Conservation (phyloP, 2,888 invertebrate species). For the Dendrolimus pini region DNA sequence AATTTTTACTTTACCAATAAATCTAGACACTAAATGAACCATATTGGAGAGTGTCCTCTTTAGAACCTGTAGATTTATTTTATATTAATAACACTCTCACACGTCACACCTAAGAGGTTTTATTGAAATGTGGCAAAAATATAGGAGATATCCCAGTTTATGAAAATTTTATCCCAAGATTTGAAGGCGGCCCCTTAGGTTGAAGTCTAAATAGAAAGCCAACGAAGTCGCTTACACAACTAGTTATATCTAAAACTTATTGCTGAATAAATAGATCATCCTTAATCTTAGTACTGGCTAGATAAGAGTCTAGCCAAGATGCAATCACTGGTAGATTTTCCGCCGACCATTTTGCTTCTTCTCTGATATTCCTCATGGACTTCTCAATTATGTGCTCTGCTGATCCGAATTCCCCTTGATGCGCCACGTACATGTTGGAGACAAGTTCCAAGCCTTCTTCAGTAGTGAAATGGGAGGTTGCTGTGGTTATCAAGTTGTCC, state of each 20-base stretch:
- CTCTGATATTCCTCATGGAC: constrained; percentile 83
- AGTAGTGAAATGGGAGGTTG: constrained; percentile 85
- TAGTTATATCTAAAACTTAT: constrained; percentile 4
- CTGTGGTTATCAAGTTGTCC: constrained; percentile 85
- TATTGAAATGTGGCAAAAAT: too few relatives aligned
- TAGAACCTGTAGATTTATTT: too few relatives aligned
- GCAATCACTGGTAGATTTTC: constrained; percentile 85
- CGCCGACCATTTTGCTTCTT: constrained; percentile 86
- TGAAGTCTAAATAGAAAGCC: too few relatives aligned
- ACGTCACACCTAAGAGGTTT: too few relatives aligned
- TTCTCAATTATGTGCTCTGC: constrained; percentile 85
- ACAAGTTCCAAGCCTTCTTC: constrained; percentile 84
- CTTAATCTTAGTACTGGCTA: constrained; percentile 31
- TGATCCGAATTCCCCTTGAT: constrained; percentile 82
- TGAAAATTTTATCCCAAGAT: too few relatives aligned
- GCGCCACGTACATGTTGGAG: constrained; percentile 77
- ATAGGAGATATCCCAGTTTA: too few relatives aligned
- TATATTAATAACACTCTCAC: too few relatives aligned
- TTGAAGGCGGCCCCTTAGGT: too few relatives aligned
- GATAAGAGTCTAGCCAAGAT: constrained; percentile 78
- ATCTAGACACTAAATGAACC: too few relatives aligned
- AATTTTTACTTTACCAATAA: too few relatives aligned
- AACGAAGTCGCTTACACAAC: too few relatives aligned
- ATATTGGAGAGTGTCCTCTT: too few relatives aligned
- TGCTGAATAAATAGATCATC: constrained; percentile 28